Evolutionary conservation across 2,797 vertebrate species (phyloP).

Genomic region (Rhinoraja longicauda): DNA sequence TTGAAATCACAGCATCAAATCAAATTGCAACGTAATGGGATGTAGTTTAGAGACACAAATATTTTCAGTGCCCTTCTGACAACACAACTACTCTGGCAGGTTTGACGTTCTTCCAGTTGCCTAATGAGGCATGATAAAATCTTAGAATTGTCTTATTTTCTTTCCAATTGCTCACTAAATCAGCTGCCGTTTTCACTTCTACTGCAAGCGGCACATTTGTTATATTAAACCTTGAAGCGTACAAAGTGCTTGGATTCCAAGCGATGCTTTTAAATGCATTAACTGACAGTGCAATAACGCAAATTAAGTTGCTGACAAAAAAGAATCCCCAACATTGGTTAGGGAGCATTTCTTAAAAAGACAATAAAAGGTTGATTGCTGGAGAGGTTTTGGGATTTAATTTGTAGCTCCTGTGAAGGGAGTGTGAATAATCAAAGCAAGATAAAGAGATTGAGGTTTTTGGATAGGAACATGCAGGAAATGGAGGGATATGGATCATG

Average conservation of each 20-base stretch:
- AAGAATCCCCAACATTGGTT: background rate
- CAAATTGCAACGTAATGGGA: too few relatives aligned
- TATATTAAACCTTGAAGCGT: background rate
- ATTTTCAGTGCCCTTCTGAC: background rate
- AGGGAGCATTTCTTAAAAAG: too few relatives aligned
- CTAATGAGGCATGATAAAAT: conserved; percentile 13
- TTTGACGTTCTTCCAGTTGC: background rate
- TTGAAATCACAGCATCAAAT: too few relatives aligned
- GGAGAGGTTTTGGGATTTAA: too few relatives aligned
- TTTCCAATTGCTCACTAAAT: conserved; percentile 4
- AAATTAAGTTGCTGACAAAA: background rate
- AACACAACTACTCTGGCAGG: background rate
- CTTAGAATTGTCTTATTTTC: conserved; percentile 24
- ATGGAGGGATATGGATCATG: too few relatives aligned
- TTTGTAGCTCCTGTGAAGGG: too few relatives aligned
- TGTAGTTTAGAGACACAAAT: background rate
- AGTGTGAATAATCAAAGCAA: too few relatives aligned
- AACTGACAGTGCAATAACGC: background rate
- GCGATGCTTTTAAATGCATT: background rate
- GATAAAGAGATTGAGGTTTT: too few relatives aligned
- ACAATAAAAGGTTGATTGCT: too few relatives aligned
- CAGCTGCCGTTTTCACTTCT: conserved; percentile 15
- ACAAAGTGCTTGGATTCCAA: background rate
- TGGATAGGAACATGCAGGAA: too few relatives aligned
- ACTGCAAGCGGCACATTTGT: background rate